Evolutionary conservation across 2,113 vertebrate species (phyloP), one percentile per base, ranked within the genome.

Genomic region (Pseudorhombus dupliciocellatus): DNA sequence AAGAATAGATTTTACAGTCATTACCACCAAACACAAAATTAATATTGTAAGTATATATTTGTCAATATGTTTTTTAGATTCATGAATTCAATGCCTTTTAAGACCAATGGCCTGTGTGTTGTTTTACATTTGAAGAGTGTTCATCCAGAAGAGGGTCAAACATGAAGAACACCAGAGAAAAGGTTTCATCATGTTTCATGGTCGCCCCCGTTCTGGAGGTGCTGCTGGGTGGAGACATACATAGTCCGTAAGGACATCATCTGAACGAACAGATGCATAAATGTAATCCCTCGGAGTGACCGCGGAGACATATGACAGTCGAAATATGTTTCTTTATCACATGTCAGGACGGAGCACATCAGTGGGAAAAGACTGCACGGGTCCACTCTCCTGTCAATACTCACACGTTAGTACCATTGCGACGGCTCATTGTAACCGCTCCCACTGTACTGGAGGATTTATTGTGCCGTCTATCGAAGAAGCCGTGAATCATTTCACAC

Each of bases 401-500:
- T 20, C 25, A 26, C 15, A 42, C 25, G 53, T 28, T 51, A 62
- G n/a, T 53, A 50, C 74, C 30, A 67, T 44, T 51, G 15, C 10
- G n/a, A 79, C 8, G 21, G 37, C 50, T 58, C n/a, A 66, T 10
- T 54, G 2, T 72, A 28, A 31, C 20, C 42, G 31, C 63, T 56
- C 25, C 2, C 22, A 61, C 51, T 66, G 10, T 11, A 16, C 9
- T 40, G 26, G 11, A 44, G 57, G 66, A 56, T 16, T 71, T 34
- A 61, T 64, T 20, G 42, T 70, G 9, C n/a, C 40, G 46, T 48
- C 42, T 46, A 44, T 8, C 61, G 14, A 80, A 61, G 22, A 60
- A 50, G 11, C 18, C 26, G 28, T 24, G 11, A 53, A 52, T 64
- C 2, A 30, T 52, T 54, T 48, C 26, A 52, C n/a, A 5, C 59